Conservation (phyloP, 2,113 vertebrate genomes). For the Choloepus hoffmanni region DNA sequence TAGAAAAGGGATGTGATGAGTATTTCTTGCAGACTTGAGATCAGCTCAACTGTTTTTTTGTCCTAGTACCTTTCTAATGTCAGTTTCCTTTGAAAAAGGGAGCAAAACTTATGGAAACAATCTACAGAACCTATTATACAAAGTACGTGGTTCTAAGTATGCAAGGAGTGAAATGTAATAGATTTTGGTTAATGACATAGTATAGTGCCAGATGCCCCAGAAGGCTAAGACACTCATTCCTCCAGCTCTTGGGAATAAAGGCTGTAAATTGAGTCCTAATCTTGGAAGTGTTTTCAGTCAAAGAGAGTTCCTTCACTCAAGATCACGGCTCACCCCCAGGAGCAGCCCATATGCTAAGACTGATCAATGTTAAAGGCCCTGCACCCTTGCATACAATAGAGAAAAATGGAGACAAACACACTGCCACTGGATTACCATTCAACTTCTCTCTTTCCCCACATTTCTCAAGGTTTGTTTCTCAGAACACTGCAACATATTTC, state of each 20-base stretch:
- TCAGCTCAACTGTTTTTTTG: background rate
- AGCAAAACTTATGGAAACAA: background rate
- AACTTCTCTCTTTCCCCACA: background rate
- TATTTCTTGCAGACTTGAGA: background rate
- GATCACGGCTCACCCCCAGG: accelerated
- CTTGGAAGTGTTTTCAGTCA: background rate
- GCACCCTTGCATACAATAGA: background rate
- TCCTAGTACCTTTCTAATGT: background rate
- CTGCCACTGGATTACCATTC: background rate
- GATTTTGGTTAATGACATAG: accelerated
- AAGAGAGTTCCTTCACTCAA: background rate
- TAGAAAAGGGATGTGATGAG: background rate
- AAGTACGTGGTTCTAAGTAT: background rate
- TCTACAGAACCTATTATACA: background rate
- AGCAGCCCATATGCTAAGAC: accelerated
- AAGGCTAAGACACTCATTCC: background rate
- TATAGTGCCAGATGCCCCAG: accelerated
- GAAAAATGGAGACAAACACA: background rate
- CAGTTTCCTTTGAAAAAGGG: background rate
- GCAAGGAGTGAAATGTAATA: accelerated
- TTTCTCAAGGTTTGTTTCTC: background rate
- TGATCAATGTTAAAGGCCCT: background rate
- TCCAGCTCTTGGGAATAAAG: background rate
- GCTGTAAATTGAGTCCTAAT: background rate
- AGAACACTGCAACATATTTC: background rate